phyloP scores from a whole-genome alignment of 2,113 vertebrate species.

The Tyrannus savana region DNA sequence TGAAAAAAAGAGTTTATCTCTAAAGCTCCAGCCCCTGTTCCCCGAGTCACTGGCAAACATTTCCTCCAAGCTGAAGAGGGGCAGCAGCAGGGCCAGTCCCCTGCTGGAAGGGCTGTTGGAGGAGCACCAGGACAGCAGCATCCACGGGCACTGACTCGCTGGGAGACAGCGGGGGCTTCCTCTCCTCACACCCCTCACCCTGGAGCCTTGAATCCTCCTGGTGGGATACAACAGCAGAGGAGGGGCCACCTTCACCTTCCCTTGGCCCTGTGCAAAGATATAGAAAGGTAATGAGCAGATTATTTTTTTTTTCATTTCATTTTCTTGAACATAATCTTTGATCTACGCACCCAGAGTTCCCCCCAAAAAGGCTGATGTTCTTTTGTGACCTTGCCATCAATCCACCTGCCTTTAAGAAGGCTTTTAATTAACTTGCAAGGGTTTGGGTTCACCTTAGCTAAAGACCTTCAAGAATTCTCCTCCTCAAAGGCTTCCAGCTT shows the following conservation, averaged over 20 bases:
- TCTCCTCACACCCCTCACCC: not conserved
- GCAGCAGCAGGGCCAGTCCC: not conserved
- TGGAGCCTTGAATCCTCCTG: not conserved
- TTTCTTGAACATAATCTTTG: not conserved
- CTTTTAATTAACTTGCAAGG: not conserved
- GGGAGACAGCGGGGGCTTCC: not conserved
- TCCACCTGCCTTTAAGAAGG: not conserved
- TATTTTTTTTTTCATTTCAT: not conserved
- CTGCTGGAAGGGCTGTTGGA: not conserved
- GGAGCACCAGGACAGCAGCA: not conserved
- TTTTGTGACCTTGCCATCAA: not conserved
- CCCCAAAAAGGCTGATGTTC: not conserved
- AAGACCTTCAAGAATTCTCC: not conserved
- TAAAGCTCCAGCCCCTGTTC: not conserved
- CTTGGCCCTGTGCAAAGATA: accelerated
- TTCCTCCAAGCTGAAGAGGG: not conserved
- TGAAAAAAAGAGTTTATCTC: not conserved
- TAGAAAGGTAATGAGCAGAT: not conserved
- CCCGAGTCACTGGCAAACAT: not conserved
- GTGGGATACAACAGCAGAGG: not conserved
- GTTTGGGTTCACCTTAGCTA: not conserved
- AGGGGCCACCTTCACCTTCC: not conserved
- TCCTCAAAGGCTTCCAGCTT: not conserved
- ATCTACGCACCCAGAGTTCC: not conserved
- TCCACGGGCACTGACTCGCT: accelerated